Evolutionary conservation across 2,888 invertebrate species (phyloP), one percentile per base, ranked within the genome.

Genomic region (Pelosia muscerda): DNA sequence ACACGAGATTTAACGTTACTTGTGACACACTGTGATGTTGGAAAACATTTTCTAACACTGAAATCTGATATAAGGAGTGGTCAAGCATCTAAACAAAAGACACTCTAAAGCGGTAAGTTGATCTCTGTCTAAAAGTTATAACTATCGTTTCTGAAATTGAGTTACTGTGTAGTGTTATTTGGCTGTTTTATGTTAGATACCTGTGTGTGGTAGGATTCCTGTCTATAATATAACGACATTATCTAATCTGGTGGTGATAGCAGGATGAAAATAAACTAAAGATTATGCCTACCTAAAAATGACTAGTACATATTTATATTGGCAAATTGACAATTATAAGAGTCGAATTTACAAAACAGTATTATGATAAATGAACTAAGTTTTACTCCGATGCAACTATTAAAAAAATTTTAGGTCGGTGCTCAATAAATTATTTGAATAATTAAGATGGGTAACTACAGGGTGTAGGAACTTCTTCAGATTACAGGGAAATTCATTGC

Each of bases 211-310:
- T 56, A n/a, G 54, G 55, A 63, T 63, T 11, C 54, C 63, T 34
- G 63, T 31, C n/a, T 28, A 56, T 31, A n/a, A n/a, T 15, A 61
- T 66, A 42, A 49, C 56, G 34, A 62, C 42, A 53, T 28, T 54
- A 68, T 68, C 68, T 68, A 68, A 68, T 68, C 68, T 68, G 59
- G 19, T 28, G 15, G 59, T 60, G 68, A 68, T 68, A 63, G 68
- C 63, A 34, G 49, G 19, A 63, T 53, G 26, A 54, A 63, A 54
- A 31, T 57, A 62, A 62, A 66, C 62, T 57, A n/a, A 56, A 42
- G 11, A 61, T 26, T 13, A 38, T 38, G 8, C 15, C n/a, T 58
- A 15, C 26, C 22, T n/a, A 49, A 49, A 15, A 34, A 34, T 15
- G 0, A 6, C 8, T 22, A 11, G 11, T n/a, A n/a, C n/a, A n/a